These are phyloP conservation scores for Medauroidea extradentata DNA, from an alignment of 1,140 invertebrate genomes.

Conservation along the genomic window DNA sequence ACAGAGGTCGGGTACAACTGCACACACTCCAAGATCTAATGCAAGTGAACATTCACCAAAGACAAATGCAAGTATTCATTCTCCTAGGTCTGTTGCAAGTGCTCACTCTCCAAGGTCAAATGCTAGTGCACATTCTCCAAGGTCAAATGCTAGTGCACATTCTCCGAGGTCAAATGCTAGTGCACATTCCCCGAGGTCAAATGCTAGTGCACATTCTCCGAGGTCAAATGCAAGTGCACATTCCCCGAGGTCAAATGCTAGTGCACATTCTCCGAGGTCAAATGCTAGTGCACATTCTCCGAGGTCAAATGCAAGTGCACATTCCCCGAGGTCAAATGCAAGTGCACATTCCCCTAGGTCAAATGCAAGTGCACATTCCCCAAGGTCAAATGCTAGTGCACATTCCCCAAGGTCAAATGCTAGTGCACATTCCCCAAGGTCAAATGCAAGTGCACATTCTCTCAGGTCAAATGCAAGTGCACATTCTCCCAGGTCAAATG, in stretches of 20 bases:
- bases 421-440: too few relatives aligned
- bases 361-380: too few relatives aligned
- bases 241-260: not conserved
- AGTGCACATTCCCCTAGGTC: too few relatives aligned
- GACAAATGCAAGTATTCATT: not conserved
- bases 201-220: not conserved
- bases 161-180: not conserved
- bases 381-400: too few relatives aligned
- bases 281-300: too few relatives aligned
- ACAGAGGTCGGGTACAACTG: not conserved
- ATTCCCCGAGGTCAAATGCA: too few relatives aligned
- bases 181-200: not conserved
- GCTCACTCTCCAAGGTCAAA: not conserved
- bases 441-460: not conserved
- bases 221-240: not conserved
- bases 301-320: not conserved
- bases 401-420: too few relatives aligned
- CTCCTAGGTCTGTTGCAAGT: not conserved
- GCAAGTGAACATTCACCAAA: not conserved
- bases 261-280: not conserved
- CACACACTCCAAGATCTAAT: too few relatives aligned
- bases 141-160: not conserved
- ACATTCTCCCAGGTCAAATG: too few relatives aligned
- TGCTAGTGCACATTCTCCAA: conserved; percentile 3
- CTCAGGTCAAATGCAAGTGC: not conserved